Base-by-base conservation (phyloP, 2,113 vertebrate genomes). In the Dasyornis broadbenti region DNA sequence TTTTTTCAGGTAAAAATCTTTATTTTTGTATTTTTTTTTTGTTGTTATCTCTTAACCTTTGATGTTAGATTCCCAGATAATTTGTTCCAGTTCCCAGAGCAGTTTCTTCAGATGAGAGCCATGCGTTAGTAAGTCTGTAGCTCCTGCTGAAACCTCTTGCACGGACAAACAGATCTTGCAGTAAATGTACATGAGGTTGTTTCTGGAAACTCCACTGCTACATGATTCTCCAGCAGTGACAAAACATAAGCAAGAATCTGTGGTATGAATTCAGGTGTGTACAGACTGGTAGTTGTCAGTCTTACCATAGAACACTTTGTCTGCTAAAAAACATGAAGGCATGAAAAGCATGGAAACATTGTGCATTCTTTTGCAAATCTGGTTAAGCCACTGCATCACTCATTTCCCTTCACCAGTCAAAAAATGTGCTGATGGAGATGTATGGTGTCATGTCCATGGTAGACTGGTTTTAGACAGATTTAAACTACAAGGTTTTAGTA, bases 41-140 rank as follows among this genome's bases (percentile, higher is more conserved):
- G 53, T 88, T 78, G 49, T 71, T 94, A 42, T 75, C 81, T 79
- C 54, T 64, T 61, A 52, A 56, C 70, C n/a, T 89, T 91, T 94
- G 87, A 91, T 82, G 53, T 63, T 39, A 66, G 52, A 75, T 92
- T 92, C 56, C 56, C 44, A 64, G 56, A 91, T 78, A 93, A 91
- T 93, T 84, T 94, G 64, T 84, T 95, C 72, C 89, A 86, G 86
- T 89, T 93, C 60, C 54, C 49, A 65, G 39, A 83, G 30, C 22
- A 77, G 30, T 77, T 73, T 83, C 54, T 86, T 94, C 39, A 89
- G 24, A 94, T 63, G 76, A 93, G 39, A 47, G 16, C 47, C 56
- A 68, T 63, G 45, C 22, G 0, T 71, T 82, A 69, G 7, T 42
- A 86, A 33, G 37, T 28, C 71, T 73, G 33, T 49, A 70, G 61